These are phyloP conservation scores for Drosophila neotestacea DNA, from an alignment of 2,888 invertebrate species.

Conservation along the genomic window DNA sequence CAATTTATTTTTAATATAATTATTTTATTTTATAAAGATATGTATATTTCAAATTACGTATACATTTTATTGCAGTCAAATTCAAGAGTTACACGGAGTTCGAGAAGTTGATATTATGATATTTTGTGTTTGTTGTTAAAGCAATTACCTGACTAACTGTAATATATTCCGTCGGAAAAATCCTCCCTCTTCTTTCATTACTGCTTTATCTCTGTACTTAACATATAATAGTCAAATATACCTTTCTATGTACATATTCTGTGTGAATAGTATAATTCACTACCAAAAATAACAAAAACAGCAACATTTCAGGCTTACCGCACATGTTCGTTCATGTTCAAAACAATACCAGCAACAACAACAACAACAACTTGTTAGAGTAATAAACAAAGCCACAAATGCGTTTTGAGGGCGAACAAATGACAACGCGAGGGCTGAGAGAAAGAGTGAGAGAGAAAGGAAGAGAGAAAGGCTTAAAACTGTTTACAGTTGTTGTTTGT, in stretches of 20 bases:
- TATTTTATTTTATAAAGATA: too few species aligned
- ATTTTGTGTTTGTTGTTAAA: too few species aligned
- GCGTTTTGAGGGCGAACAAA: conserved; percentile 48
- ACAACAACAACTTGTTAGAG: conserved; percentile 42
- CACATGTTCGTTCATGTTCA: conserved; percentile 47
- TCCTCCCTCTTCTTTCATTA: too few species aligned
- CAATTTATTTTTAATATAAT: too few species aligned
- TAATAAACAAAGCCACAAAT: conserved; percentile 66
- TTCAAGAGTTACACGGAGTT: too few species aligned
- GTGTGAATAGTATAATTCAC: conserved; percentile 14
- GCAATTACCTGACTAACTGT: too few species aligned
- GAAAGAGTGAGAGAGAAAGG: background rate
- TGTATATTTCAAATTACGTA: too few species aligned
- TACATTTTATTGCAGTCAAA: too few species aligned
- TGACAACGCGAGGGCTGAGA: conserved; percentile 21
- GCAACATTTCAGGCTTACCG: conserved; percentile 44
- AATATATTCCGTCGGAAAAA: too few species aligned
- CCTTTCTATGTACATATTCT: background rate
- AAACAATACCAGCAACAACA: conserved; percentile 24
- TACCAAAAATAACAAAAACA: conserved; percentile 18
- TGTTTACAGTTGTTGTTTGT: conserved; percentile 14
- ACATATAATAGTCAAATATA: too few species aligned
- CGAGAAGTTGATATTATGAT: too few species aligned
- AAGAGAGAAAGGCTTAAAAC: conserved; percentile 2
- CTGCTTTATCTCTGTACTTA: too few species aligned